A percentile compares a stretch with the other conserved stretches of the same genome.
phyloP scores from a whole-genome alignment of 2,797 vertebrate species.

The Cryptoblepharus egeriae region DNA sequence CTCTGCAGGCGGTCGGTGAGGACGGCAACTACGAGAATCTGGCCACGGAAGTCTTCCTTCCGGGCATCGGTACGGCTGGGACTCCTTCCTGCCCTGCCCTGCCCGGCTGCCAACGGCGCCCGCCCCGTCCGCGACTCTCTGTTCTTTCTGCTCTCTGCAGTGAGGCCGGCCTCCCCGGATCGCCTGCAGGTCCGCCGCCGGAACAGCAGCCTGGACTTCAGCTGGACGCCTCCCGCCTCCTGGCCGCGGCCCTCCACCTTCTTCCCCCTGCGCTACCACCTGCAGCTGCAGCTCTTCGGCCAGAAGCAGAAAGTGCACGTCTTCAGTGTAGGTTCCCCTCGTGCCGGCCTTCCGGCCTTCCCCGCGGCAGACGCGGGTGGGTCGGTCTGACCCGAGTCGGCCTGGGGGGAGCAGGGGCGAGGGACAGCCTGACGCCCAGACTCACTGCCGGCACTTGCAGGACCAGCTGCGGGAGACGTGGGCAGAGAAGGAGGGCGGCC shows the following conservation, averaged over 20 bases:
- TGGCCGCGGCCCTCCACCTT: constrained; percentile 48
- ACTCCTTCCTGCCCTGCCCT: no score
- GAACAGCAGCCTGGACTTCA: constrained; percentile 10
- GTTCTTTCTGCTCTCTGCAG: neutral
- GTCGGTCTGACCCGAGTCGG: no score
- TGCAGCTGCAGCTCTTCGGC: constrained; percentile 16
- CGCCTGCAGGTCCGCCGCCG: neutral
- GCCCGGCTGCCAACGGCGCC: no score
- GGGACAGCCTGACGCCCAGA: no score
- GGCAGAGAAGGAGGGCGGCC: rapidly evolving
- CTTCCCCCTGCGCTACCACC: constrained; percentile 25
- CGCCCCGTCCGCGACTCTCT: no score
- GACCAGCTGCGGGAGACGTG: neutral
- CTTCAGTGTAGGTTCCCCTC: neutral
- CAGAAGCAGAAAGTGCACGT: neutral
- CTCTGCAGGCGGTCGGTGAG: neutral
- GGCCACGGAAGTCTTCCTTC: neutral
- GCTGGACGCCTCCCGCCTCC: constrained; percentile 45
- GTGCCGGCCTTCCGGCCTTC: no score
- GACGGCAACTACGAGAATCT: neutral
- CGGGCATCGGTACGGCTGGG: neutral
- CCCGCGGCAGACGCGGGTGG: no score
- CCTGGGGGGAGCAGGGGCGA: no score
- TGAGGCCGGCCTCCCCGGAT: constrained; percentile 9
- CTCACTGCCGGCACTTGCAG: constrained; percentile 12